Conservation (phyloP, 2,797 vertebrate genomes). For the Hyperoplus immaculatus region DNA sequence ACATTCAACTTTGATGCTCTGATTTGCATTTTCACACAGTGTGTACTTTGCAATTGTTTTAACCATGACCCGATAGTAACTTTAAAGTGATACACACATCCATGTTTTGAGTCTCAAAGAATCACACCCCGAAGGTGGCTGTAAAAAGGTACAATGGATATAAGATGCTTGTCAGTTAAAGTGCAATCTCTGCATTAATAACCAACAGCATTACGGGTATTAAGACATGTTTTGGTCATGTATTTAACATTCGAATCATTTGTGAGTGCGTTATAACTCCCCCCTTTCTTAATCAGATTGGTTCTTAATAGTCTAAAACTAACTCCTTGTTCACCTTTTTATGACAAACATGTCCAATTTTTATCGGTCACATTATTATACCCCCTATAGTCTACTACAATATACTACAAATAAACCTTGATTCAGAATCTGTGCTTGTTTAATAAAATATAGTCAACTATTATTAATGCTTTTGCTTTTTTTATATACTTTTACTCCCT, state of each 20-base stretch:
- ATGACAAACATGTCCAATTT: background rate
- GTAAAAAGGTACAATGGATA: background rate
- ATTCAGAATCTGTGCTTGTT: slow-evolving; percentile 4
- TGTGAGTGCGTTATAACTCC: background rate
- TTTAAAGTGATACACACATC: background rate
- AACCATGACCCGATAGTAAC: background rate
- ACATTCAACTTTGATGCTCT: slow-evolving; percentile 42
- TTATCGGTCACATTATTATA: background rate
- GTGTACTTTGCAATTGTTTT: slow-evolving; percentile 1
- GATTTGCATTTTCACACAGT: slow-evolving; percentile 27
- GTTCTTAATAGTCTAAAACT: background rate
- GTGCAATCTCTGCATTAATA: background rate
- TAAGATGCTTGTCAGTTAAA: slow-evolving; percentile 17
- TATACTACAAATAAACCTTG: slow-evolving; percentile 4
- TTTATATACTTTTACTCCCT: background rate
- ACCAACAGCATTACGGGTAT: background rate
- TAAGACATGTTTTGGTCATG: background rate
- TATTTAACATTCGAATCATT: background rate
- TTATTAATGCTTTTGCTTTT: background rate
- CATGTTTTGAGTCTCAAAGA: slow-evolving; percentile 25
- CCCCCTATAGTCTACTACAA: background rate
- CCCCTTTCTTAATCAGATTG: background rate
- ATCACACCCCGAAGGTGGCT: background rate
- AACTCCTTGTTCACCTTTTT: background rate
- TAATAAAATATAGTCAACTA: slow-evolving; percentile 1